Base-by-base conservation (phyloP, 2,113 vertebrate genomes). In the Microtus ochrogaster region DNA sequence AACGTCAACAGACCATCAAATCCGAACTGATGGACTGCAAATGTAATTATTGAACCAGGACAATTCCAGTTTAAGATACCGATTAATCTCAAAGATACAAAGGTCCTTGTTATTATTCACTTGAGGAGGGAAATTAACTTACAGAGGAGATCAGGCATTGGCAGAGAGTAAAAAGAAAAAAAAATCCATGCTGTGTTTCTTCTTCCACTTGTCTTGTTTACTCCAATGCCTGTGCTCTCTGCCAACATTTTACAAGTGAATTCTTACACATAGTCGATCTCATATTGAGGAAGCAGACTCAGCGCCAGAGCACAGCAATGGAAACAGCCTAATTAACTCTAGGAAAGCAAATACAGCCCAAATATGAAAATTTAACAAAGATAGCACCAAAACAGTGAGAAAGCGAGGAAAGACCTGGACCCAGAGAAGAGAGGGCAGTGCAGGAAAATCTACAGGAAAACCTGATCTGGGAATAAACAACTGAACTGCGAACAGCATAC, bases 1-100 rank as follows among this genome's bases (percentile, higher is more conserved):
- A 95, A 82, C 74, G 33, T 92, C 91, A 96, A 66, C 61, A 96
- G 65, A 91, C 77, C 86, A 82, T 94, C 89, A 94, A 73, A 72
- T 95, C 73, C 91, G 82, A 91, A 94, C 82, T 47, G 82, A 95
- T 47, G 17, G 70, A 82, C 91, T 91, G 82, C 86, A 91, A 95
- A 94, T 95, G 66, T 68, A 97, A 97, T 94, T 85, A 89, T 6
- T 76, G 73, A 30, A 82, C 44, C 82, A 96, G 66, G 36, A 95
- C 93, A 90, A 92, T 92, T 95, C 77, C 92, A 86, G 28, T 92
- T 95, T 72, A 94, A 96, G 94, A 94, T 81, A 90, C 13, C 49
- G 86, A 79, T 91, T 94, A 66, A 89, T 91, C 49, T 96, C 82
- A 92, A 72, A 92, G 52, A 28, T 84, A 88, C 74, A 92, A 93